Evolutionary conservation across 2,888 invertebrate genomes (phyloP), one percentile per base, ranked within the genome.

Genomic region (Strigamia crassipes): DNA sequence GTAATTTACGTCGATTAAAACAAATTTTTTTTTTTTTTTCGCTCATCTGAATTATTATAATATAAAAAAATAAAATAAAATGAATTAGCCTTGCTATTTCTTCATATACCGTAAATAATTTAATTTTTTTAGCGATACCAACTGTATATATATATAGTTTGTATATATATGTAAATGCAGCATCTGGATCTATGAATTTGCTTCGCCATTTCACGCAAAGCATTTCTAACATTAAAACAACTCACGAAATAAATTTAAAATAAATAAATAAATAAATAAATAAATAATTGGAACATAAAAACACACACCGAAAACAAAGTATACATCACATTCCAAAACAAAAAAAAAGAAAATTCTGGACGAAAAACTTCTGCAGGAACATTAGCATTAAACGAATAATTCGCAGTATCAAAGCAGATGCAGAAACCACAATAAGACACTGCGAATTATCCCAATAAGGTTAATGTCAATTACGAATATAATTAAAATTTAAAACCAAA

Each of bases 161-260:
- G 61, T 66, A 66, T 21, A 51, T 21, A 51, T 51, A 38, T 5
- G 18, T 66, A 66, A 66, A 66, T 66, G 61, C 61, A 66, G 61
- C 61, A 23, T 66, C 61, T 66, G 61, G 61, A 66, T 66, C 61
- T 66, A 66, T 66, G 61, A 66, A 66, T 66, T 8, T 12, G 61
- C 61, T 66, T 66, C 23, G 61, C 61, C 61, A 66, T 66, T 23
- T 66, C 18, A 46, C 8, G 61, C 61, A n/a, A 66, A 66, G 61
- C 61, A 66, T 66, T 66, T 66, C 61, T 66, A 66, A 66, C 61
- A 66, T 66, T 66, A 66, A 66, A 66, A 66, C 18, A 66, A 66
- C 18, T 66, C 9, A 23, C 18, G 21, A 66, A 21, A 12, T 46
- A 1, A 66, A 66, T n/a, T 23, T 15, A 61, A 61, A 61, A 61